Percentiles rank a stretch among this genome's conserved stretches.
Evolutionary conservation across 2,888 invertebrate genomes (phyloP).

Genomic region (Ophonus ardosiacus): DNA sequence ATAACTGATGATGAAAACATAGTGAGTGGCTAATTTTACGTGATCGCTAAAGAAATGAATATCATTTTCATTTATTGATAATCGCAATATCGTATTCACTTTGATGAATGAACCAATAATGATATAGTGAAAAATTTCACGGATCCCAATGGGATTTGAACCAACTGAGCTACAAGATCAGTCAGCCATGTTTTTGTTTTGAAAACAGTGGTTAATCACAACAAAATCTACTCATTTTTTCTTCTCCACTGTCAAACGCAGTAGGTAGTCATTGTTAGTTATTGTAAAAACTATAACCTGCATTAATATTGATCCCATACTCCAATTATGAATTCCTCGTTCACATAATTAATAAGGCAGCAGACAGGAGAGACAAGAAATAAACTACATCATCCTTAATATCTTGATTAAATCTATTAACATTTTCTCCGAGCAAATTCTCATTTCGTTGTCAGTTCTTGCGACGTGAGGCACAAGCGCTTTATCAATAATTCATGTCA

Average conservation of each 20-base stretch:
- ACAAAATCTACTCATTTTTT: neutral
- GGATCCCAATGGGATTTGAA: no score
- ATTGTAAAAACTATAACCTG: neutral
- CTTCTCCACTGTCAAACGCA: neutral
- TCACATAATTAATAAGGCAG: conserved; percentile 1
- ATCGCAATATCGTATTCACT: no score
- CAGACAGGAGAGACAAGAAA: neutral
- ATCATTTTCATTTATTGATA: no score
- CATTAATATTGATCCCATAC: neutral
- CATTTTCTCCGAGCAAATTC: conserved; percentile 21
- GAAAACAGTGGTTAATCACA: no score
- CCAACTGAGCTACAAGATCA: no score
- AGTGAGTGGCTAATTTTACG: no score
- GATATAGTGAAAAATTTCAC: no score
- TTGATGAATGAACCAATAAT: no score
- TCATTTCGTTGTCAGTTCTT: conserved; percentile 9
- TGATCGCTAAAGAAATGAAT: no score
- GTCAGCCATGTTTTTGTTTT: no score
- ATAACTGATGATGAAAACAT: no score
- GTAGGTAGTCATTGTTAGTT: conserved; percentile 19
- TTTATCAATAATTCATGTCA: conserved; percentile 38
- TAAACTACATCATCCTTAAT: conserved; percentile 25
- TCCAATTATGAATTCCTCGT: neutral
- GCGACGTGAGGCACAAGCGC: neutral
- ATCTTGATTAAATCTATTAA: conserved; percentile 34